Evolutionary conservation across 2,888 invertebrate genomes (phyloP), one percentile per base, ranked within the genome.

Genomic region (Mesopsocus fuscifrons): DNA sequence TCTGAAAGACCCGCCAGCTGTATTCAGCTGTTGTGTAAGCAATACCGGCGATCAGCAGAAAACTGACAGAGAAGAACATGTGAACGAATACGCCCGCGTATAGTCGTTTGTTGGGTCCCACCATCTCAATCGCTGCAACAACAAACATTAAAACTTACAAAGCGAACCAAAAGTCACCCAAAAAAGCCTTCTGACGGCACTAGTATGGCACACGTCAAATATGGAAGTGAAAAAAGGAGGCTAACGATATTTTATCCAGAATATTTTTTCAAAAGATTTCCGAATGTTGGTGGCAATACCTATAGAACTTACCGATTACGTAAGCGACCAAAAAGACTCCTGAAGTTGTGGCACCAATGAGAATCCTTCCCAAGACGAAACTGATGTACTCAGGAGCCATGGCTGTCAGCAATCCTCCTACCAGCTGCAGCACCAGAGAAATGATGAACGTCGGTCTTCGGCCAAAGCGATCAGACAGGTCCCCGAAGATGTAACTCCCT

Each of bases 281-380:
- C n/a, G n/a, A n/a, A n/a, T n/a, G n/a, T n/a, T n/a, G n/a, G n/a
- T n/a, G n/a, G n/a, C n/a, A n/a, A n/a, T n/a, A n/a, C n/a, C n/a
- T 9, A 8, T 11, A 16, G 17, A 13, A 51, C 61, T 64, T 65
- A 69, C 80, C 78, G 50, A 82, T 75, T 40, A 81, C 81, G 58
- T 81, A 82, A 34, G 79, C 77, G 16, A 81, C 79, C 45, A 81
- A 62, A 54, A 81, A 82, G 8, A 80, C 76, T 2, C 81, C 81
- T 4, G 79, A 78, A 6, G 80, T 77, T 8, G 77, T 75, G 9
- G 76, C 71, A 11, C 82, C 82, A 18, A 82, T 70, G 41, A 80
- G 56, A 46, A 75, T 59, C 48, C 82, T 65, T 33, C 74, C 67
- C 43, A 74, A 55, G 9, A 75, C 71, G 53, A 76, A 81, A 35